Evolutionary conservation across 2,113 vertebrate species (phyloP).

Genomic region (Zootoca vivipara): DNA sequence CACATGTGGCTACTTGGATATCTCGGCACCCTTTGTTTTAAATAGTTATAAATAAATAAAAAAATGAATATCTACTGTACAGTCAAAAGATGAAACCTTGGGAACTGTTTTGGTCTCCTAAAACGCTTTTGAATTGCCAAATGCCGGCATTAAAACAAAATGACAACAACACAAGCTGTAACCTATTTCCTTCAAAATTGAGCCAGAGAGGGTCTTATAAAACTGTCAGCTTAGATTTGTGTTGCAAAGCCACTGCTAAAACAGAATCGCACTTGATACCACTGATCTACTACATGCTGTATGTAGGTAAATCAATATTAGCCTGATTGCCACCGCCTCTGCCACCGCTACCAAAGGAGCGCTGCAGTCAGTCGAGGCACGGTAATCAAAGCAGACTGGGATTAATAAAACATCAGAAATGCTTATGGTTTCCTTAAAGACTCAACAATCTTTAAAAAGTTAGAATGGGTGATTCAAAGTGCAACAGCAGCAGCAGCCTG

Average conservation of each 20-base stretch:
- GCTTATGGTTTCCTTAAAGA: conserved; percentile 58
- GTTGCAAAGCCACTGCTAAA: conserved; percentile 35
- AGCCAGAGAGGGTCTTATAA: conserved; percentile 42
- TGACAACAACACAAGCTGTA: conserved; percentile 40
- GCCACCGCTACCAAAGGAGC: not conserved
- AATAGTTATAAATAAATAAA: conserved; percentile 29
- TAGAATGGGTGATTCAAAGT: conserved; percentile 41
- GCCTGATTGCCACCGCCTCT: not conserved
- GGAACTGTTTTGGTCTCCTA: conserved; percentile 35
- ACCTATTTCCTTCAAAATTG: conserved; percentile 46
- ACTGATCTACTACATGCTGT: conserved; percentile 9
- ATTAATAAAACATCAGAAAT: conserved; percentile 47
- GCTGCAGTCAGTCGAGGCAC: not conserved
- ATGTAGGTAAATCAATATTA: conserved; percentile 29
- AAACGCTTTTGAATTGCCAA: conserved; percentile 47
- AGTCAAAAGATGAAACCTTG: conserved; percentile 46
- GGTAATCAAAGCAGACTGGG: conserved; percentile 42
- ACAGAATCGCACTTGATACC: conserved; percentile 45
- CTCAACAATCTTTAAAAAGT: conserved; percentile 32
- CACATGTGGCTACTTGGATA: conserved; percentile 32
- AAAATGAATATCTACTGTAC: conserved; percentile 25
- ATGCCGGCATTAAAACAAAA: conserved; percentile 37
- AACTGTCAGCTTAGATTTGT: conserved; percentile 55
- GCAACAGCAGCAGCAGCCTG: conserved; percentile 40
- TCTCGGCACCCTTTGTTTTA: conserved; percentile 44